Base-by-base conservation (phyloP, 2,888 invertebrate species). In the Trissonchulus sp. region DNA sequence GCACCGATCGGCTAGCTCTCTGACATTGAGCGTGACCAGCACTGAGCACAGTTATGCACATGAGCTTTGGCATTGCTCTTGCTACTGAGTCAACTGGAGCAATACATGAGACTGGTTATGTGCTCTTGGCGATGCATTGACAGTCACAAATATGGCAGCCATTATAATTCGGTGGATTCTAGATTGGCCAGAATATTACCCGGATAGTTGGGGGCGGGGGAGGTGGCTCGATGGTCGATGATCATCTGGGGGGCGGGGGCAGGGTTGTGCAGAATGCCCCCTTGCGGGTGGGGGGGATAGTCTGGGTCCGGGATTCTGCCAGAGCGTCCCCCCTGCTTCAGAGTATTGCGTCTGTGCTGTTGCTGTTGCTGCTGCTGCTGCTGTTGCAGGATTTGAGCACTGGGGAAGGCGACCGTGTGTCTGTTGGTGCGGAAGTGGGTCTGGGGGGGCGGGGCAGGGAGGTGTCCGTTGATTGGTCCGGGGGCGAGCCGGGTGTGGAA, bases 151-250 rank as follows among this genome's bases (percentile, higher is more conserved):
- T n/a, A n/a, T n/a, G n/a, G n/a, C n/a, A n/a, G n/a, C 71, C 3
- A 15, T 78, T 62, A 74, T 15, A 35, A 28, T 75, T 74, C 73
- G 15, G 73, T 73, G 8, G 71, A 71, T 36, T 34, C 38, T 34
- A 71, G 31, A 38, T 34, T 34, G 3, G 71, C 30, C 71, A 71
- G n/a, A 8, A 71, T 3, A 33, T 18, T 38, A 33, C 31, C 31
- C 3, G 71, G 71, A 34, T 33, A 71, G n/a, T 34, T 38, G 35
- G 71, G 71, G 8, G 71, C 33, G 8, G 30, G 71, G 36, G 71
- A 34, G 8, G 38, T 18, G 30, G 71, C 18, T 8, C 28, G 2
- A 8, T 68, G 15, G 8, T 71, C 38, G 3, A 71, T 38, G 35
- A 34, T 34, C 38, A 38, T 36, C 35, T 3, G 3, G n/a, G 35